Base-by-base conservation (phyloP, 2,888 invertebrate genomes). In the Parochlus steinenii region DNA sequence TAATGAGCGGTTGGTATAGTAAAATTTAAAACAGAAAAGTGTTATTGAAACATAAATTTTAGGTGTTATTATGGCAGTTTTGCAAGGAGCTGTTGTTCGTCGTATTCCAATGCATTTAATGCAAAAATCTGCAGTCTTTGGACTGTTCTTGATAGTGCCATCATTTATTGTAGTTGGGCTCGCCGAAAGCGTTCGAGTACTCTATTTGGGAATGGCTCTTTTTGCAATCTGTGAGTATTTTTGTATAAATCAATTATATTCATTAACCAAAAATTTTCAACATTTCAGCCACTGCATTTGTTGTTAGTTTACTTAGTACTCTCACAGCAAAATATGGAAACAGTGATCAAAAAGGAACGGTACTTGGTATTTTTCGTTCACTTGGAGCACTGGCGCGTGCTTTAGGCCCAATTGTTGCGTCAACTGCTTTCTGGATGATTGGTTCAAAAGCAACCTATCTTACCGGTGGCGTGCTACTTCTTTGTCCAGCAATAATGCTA, bases 241-340 rank as follows among this genome's bases (percentile, higher is more conserved):
- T 39, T 11, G 23, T 27, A 16, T 27, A 6, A 26, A n/a, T 38
- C 18, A 24, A 40, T 22, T 18, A 30, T 34, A 7, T 34, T 25
- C 14, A 31, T 26, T 33, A n/a, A 15, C 20, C 12, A 26, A 23
- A n/a, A 22, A 30, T n/a, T 20, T 19, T 12, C 15, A 33, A 27
- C 38, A 39, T 55, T 58, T 20, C 46, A 81, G 81, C 83, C 12
- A 85, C 83, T 7, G 79, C 85, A n/a, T 74, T 90, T 56, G 90
- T 93, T 19, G 93, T 97, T 15, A 92, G 97, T 8, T 90, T 89
- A 50, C 70, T 97, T 63, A 95, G 89, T 48, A 83, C 93, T 3
- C 62, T 92, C 55, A 85, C 85, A n/a, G 87, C 93, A 3, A 71
- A 73, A 42, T 76, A 79, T 52, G 81, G 83, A 5, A 73, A 74